Evolutionary conservation across 2,113 vertebrate species (phyloP).

Genomic region (Urocynchramus pylzowi): DNA sequence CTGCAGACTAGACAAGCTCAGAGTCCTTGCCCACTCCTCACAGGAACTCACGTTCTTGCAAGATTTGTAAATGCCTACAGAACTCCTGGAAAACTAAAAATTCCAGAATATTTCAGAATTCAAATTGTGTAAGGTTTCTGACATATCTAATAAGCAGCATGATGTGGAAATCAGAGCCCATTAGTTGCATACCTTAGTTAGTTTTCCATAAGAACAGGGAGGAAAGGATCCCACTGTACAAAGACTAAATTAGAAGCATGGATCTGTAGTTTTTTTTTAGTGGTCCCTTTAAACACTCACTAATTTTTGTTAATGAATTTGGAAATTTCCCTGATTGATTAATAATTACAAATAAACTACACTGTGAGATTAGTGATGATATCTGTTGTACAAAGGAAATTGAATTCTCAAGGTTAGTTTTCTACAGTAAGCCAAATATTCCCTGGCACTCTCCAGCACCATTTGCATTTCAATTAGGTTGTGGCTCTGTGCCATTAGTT

Average conservation of each 20-base stretch:
- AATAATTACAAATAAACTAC: constrained; percentile 36
- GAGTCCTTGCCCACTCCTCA: background rate
- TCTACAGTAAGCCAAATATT: constrained; percentile 17
- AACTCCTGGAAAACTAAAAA: background rate
- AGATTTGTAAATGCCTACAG: background rate
- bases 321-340: constrained; percentile 49
- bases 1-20: background rate
- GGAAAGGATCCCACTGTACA: background rate
- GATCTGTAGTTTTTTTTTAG: background rate
- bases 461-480: constrained; percentile 54
- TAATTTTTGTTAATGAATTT: constrained; percentile 37
- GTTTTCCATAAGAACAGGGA: background rate
- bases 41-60: background rate
- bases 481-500: background rate
- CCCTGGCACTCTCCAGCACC: background rate
- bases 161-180: background rate
- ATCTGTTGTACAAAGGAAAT: constrained; percentile 37
- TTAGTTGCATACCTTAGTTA: background rate
- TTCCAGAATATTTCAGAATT: background rate
- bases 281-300: background rate
- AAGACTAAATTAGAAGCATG: background rate
- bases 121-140: background rate
- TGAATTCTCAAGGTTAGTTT: constrained; percentile 18
- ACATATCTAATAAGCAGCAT: background rate
- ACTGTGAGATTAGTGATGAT: background rate